Evolutionary conservation across 2,797 vertebrate species (phyloP).

Genomic region (Paratrypauchen microcephalus): DNA sequence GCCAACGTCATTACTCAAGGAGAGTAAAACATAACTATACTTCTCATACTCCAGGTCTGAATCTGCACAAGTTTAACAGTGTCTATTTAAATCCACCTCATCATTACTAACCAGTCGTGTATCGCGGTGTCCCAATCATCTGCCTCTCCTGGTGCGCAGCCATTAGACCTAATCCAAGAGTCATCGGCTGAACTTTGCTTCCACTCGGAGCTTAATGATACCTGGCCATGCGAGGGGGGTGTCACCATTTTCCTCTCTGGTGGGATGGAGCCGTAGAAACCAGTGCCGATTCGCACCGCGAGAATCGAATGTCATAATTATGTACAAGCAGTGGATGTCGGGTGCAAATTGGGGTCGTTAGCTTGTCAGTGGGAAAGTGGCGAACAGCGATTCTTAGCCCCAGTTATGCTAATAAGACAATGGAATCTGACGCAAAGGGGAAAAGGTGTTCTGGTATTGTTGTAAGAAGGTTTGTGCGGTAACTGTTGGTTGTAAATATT

Average conservation of each 20-base stretch:
- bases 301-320: constrained; percentile 56
- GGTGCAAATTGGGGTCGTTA: constrained; percentile 42
- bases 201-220: constrained; percentile 61
- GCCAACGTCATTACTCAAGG: background rate
- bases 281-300: constrained; percentile 21
- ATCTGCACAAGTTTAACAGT: constrained; percentile 31
- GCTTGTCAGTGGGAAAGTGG: constrained; percentile 44
- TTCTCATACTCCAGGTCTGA: constrained; percentile 22
- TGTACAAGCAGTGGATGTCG: constrained; percentile 40
- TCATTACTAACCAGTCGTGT: constrained; percentile 28
- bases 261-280: constrained; percentile 25
- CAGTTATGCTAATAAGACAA: constrained; percentile 21
- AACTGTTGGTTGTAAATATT: background rate
- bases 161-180: constrained; percentile 41
- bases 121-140: constrained; percentile 23
- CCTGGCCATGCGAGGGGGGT: constrained; percentile 34
- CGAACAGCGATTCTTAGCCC: constrained; percentile 9
- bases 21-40: background rate
- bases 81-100: constrained; percentile 46
- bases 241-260: constrained; percentile 43
- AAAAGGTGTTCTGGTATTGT: background rate
- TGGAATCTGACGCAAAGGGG: constrained; percentile 1
- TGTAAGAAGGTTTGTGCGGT: background rate
- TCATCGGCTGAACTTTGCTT: constrained; percentile 61
- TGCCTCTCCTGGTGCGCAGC: constrained; percentile 38